Conservation (phyloP, 2,888 invertebrate species). For the Agelastica alni region DNA sequence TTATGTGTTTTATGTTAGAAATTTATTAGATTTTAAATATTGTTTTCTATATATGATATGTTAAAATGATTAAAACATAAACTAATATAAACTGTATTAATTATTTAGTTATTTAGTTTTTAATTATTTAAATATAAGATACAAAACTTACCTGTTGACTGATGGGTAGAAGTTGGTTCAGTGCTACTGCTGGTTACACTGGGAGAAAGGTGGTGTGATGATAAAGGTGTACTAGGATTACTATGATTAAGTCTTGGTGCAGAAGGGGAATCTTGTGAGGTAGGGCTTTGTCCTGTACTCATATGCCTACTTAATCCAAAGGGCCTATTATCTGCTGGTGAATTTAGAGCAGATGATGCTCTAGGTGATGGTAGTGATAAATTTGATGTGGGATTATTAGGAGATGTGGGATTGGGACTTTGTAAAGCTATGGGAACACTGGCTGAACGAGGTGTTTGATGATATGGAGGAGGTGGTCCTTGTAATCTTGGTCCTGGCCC, state of each 20-base stretch:
- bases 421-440: slow-evolving; percentile 76
- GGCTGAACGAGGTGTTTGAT: slow-evolving; percentile 73
- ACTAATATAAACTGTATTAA: too few species aligned
- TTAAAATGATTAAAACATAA: too few species aligned
- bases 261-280: slow-evolving; percentile 66
- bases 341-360: slow-evolving; percentile 70
- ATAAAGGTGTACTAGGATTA: slow-evolving; percentile 74
- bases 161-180: slow-evolving; percentile 54
- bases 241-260: slow-evolving; percentile 63
- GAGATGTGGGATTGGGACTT: slow-evolving; percentile 74
- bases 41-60: too few species aligned
- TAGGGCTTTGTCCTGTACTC: slow-evolving; percentile 65
- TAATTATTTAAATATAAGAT: neutral
- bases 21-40: too few species aligned
- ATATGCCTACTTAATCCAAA: slow-evolving; percentile 59
- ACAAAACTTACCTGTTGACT: slow-evolving; percentile 50
- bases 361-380: slow-evolving; percentile 75
- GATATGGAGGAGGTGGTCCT: slow-evolving; percentile 79
- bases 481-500: slow-evolving; percentile 61
- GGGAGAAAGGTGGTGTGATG: slow-evolving; percentile 64
- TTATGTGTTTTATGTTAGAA: too few species aligned
- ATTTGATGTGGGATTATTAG: slow-evolving; percentile 72
- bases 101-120: too few species aligned
- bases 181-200: slow-evolving; percentile 58
- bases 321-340: slow-evolving; percentile 67